Evolutionary conservation across 2,113 vertebrate species (phyloP).

Genomic region (Casuarius casuarius): DNA sequence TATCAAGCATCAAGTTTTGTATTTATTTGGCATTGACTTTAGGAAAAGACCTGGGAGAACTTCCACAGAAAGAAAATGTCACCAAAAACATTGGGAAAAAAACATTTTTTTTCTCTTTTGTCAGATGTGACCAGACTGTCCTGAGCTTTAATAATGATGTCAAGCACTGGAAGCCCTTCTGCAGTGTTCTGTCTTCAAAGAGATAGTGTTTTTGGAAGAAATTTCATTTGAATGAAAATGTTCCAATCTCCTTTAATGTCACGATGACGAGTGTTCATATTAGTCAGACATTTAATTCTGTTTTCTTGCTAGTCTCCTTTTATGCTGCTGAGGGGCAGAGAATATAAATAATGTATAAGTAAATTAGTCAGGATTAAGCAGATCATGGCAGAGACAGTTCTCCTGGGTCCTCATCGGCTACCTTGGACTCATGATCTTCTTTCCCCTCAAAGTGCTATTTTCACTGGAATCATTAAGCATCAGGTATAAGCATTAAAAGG

Average conservation of each 20-base stretch:
- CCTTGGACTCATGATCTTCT: not conserved
- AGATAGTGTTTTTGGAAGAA: not conserved
- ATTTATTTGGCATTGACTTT: not conserved
- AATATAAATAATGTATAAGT: not conserved
- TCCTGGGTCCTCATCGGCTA: not conserved
- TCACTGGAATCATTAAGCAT: not conserved
- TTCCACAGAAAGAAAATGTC: not conserved
- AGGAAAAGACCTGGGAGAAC: not conserved
- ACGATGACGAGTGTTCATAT: not conserved
- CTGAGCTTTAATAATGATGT: not conserved
- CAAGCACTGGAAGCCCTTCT: not conserved
- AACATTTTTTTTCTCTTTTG: not conserved
- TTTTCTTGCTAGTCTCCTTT: not conserved
- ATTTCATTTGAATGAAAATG: not conserved
- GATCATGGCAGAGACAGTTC: not conserved
- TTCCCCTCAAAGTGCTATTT: not conserved
- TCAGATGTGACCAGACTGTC: not conserved
- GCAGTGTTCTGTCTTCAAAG: not conserved
- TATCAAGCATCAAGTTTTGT: rapidly evolving
- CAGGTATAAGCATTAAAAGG: not conserved
- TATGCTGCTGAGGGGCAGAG: not conserved
- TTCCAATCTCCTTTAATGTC: not conserved
- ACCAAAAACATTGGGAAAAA: not conserved
- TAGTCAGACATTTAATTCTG: not conserved
- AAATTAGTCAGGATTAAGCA: not conserved